Base-by-base conservation (phyloP, 2,888 invertebrate genomes). In the Ophion slaviceki region DNA sequence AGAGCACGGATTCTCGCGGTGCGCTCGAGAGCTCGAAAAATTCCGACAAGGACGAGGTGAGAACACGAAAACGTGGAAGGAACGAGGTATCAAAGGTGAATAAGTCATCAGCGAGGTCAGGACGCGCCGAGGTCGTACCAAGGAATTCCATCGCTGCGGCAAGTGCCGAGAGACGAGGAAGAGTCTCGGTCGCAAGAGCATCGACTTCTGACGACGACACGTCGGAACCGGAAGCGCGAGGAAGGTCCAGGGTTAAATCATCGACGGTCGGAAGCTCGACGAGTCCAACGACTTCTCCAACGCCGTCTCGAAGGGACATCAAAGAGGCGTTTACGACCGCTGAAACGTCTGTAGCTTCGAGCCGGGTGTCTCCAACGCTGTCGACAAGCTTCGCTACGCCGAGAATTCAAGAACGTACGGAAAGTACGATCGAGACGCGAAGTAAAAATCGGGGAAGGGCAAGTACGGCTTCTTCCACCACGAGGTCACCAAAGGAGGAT, bases 401-500 rank as follows among this genome's bases (percentile, higher is more conserved):
- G 70, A 86, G 76, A 79, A 77, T 76, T 81, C 86, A 86, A 84
- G 87, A 81, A 53, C 68, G n/a, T 71, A 47, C 64, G 8, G 85
- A 83, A 61, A 71, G 59, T 2, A 61, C 64, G 70, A 83, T 17
- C 17, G 71, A 28, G 47, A 17, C 20, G 59, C 66, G 62, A 79
- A 45, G 80, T 0, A 81, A 85, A 82, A 87, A 77, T 79, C 85
- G 87, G 0, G 86, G 84, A 20, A 86, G 66, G 62, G 28, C 71
- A 11, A 62, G 72, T 2, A 57, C 80, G 2, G 10, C 17, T 1
- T 2, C 66, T 62, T 53, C 82, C 71, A n/a, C 86, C 66, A 61
- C 81, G 68, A 89, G 83, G 76, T 79, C 86, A 1, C 81, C 86
- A 6, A 90, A 90, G 45, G 93, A 93, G 36, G 93, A 93, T 82